These are phyloP conservation scores for Acanthosoma haemorrhoidale DNA, from an alignment of 2,888 invertebrate species.

Conservation along the genomic window DNA sequence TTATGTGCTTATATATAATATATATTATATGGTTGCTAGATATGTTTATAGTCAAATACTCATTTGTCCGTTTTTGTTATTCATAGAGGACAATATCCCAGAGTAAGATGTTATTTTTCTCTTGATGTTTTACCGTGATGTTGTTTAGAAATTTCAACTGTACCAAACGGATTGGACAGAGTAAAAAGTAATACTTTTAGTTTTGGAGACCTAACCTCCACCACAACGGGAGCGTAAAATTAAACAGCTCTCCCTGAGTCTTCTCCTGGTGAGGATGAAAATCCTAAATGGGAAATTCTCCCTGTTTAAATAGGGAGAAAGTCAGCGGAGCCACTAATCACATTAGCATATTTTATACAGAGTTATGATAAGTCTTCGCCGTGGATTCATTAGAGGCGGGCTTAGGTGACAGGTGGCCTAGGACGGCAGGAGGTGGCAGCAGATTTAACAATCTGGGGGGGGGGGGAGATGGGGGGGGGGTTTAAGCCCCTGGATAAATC, in stretches of 20 bases:
- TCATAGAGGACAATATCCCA: too few relatives aligned
- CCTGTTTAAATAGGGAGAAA: background rate
- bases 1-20: too few relatives aligned
- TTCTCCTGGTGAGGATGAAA: background rate
- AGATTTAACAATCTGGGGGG: background rate
- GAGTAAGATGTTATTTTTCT: too few relatives aligned
- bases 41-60: too few relatives aligned
- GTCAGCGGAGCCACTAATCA: slow-evolving; percentile 10
- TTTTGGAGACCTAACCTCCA: too few relatives aligned
- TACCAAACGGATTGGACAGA: too few relatives aligned
- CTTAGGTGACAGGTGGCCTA: background rate
- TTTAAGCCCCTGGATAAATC: background rate
- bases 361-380: slow-evolving; percentile 1
- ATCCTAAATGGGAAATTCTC: background rate
- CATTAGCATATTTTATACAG: slow-evolving; percentile 3
- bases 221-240: background rate
- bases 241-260: background rate
- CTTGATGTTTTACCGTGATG: too few relatives aligned
- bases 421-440: background rate
- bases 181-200: too few relatives aligned
- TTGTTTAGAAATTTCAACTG: too few relatives aligned
- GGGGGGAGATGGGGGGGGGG: too few relatives aligned
- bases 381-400: background rate
- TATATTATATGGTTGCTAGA: too few relatives aligned
- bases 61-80: too few relatives aligned